Conservation (phyloP, 92 coral and sea anemone species). For the Epizoanthus illoricatus region DNA sequence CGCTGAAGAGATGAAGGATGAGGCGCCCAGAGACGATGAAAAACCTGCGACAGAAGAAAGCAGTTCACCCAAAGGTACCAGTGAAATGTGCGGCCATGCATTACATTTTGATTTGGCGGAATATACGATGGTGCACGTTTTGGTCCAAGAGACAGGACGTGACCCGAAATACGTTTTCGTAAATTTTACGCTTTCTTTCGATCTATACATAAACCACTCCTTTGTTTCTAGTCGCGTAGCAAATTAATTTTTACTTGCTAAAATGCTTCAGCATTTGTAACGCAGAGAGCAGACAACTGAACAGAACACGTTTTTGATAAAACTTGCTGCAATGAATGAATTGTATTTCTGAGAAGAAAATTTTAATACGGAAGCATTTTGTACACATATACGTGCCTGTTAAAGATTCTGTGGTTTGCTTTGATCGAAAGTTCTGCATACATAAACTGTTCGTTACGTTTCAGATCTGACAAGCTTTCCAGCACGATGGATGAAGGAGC, state of each 20-base stretch:
- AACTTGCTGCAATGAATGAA: not conserved
- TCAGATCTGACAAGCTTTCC: constrained; percentile 91
- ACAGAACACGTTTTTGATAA: not conserved
- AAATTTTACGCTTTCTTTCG: not conserved
- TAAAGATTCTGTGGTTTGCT: constrained; percentile 24
- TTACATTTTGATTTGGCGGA: not conserved
- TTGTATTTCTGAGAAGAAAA: not conserved
- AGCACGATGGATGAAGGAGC: constrained; percentile 90
- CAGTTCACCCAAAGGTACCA: constrained; percentile 19
- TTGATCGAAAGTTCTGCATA: constrained; percentile 29
- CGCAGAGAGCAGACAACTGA: not conserved
- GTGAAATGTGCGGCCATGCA: not conserved
- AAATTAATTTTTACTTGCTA: not conserved
- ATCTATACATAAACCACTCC: not conserved
- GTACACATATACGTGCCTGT: not conserved
- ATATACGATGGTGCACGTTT: constrained; percentile 4
- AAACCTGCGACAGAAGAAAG: constrained; percentile 40
- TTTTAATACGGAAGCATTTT: not conserved
- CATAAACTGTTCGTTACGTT: constrained; percentile 25
- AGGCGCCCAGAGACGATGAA: constrained; percentile 39
- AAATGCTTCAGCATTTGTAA: not conserved
- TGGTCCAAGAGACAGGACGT: not conserved
- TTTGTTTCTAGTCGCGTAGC: not conserved
- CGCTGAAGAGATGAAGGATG: constrained; percentile 46
- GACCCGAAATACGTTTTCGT: not conserved